Evolutionary conservation across 2,113 vertebrate genomes (phyloP).

Genomic region (Ibidorhyncha struthersii): DNA sequence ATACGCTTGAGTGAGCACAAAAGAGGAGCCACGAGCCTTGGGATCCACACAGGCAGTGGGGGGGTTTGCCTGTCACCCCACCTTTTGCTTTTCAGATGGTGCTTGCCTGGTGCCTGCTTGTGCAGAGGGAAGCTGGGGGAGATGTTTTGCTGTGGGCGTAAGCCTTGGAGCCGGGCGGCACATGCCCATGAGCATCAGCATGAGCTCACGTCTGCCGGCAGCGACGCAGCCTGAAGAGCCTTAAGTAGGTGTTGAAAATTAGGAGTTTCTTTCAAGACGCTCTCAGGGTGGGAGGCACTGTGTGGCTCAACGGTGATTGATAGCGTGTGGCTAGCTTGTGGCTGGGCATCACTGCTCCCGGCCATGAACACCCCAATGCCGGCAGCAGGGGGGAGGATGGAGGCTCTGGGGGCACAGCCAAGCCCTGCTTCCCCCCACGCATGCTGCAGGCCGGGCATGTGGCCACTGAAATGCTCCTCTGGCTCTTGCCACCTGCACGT

Average conservation of each 20-base stretch:
- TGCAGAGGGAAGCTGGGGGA: neutral
- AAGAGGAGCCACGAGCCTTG: neutral
- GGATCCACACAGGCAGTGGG: accelerated
- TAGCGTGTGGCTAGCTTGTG: accelerated
- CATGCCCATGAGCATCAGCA: constrained; percentile 16
- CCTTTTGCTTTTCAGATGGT: neutral
- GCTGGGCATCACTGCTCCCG: accelerated
- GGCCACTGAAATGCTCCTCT: neutral
- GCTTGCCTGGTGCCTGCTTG: accelerated
- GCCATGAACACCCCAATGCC: accelerated
- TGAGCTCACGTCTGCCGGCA: constrained; percentile 72
- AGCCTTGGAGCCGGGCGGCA: constrained; percentile 25
- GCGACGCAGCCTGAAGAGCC: constrained; percentile 38
- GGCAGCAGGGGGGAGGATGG: accelerated
- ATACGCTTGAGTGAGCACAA: neutral
- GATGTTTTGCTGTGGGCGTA: neutral
- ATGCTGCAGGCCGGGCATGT: accelerated
- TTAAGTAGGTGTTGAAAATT: constrained; percentile 76
- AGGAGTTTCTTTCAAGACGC: constrained; percentile 60
- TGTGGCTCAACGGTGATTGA: neutral
- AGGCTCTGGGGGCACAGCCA: neutral
- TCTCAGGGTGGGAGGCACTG: neutral
- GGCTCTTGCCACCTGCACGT: accelerated
- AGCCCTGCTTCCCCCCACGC: neutral
- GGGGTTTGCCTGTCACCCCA: neutral